Evolutionary conservation across 2,797 vertebrate species (phyloP).

Genomic region (Vireo griseus): DNA sequence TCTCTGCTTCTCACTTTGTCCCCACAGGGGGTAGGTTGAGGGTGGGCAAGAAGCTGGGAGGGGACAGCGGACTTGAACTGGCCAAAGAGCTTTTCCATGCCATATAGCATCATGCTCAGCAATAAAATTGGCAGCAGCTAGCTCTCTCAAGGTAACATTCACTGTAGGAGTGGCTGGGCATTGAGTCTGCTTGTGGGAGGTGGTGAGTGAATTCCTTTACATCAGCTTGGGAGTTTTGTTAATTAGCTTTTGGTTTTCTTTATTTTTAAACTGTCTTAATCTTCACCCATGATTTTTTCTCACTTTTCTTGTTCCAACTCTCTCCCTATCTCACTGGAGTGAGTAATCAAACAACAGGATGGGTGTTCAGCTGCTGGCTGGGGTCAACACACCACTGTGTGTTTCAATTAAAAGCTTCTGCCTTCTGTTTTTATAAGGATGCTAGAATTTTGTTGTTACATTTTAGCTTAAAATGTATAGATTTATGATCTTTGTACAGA

Average conservation of each 20-base stretch:
- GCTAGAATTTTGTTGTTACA: not conserved
- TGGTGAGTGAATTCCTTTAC: not conserved
- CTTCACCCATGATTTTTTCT: not conserved
- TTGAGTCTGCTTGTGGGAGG: rapidly evolving
- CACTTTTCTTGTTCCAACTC: not conserved
- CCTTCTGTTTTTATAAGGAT: not conserved
- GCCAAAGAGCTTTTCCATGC: not conserved
- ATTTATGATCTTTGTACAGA: not conserved
- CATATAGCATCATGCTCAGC: rapidly evolving
- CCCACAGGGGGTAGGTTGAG: not conserved
- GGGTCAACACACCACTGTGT: not conserved
- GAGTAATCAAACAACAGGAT: not conserved
- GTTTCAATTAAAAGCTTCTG: not conserved
- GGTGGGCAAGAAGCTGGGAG: not conserved
- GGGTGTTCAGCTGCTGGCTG: not conserved
- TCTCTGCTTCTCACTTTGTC: not conserved
- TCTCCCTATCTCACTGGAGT: not conserved
- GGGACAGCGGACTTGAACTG: not conserved
- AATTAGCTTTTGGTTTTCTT: not conserved
- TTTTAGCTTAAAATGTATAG: not conserved
- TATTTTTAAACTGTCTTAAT: not conserved
- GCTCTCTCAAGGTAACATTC: not conserved
- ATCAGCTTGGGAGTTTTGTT: not conserved
- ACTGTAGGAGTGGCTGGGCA: not conserved
- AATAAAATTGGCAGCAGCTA: not conserved